Evolutionary conservation across 2,113 vertebrate genomes (phyloP).

Genomic region (Pelvicachromis taeniatus): DNA sequence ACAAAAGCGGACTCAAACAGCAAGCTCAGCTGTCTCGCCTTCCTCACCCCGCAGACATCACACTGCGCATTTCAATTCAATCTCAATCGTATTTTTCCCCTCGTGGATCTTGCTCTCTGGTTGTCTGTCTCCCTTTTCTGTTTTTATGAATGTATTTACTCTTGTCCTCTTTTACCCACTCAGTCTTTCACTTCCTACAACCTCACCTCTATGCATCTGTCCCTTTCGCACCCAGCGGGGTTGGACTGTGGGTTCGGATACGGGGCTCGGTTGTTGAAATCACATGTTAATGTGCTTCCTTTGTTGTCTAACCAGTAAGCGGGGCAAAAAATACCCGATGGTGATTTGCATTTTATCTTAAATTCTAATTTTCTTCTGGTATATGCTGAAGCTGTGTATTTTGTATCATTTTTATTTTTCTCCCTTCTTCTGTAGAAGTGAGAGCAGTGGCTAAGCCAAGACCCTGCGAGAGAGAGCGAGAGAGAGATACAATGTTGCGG

Average conservation of each 20-base stretch:
- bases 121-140: neutral
- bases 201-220: neutral
- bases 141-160: neutral
- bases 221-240: neutral
- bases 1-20: constrained; percentile 35
- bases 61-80: constrained; percentile 19
- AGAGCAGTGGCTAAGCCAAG: constrained; percentile 50
- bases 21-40: constrained; percentile 34
- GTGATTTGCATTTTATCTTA: constrained; percentile 79
- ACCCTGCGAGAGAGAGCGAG: constrained; percentile 31
- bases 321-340: constrained; percentile 70
- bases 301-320: constrained; percentile 80
- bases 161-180: neutral
- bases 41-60: constrained; percentile 7
- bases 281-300: constrained; percentile 75
- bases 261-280: constrained; percentile 65
- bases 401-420: constrained; percentile 47
- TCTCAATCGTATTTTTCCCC: neutral
- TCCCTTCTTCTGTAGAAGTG: constrained; percentile 33
- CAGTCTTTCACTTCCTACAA: neutral
- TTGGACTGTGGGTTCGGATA: neutral
- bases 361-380: constrained; percentile 71
- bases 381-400: constrained; percentile 61
- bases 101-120: neutral
- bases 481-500: constrained; percentile 60